A percentile compares a stretch with the other conserved stretches of the same genome.
phyloP scores from a whole-genome alignment of 2,113 vertebrate genomes.

The Lasiurus cinereus region DNA sequence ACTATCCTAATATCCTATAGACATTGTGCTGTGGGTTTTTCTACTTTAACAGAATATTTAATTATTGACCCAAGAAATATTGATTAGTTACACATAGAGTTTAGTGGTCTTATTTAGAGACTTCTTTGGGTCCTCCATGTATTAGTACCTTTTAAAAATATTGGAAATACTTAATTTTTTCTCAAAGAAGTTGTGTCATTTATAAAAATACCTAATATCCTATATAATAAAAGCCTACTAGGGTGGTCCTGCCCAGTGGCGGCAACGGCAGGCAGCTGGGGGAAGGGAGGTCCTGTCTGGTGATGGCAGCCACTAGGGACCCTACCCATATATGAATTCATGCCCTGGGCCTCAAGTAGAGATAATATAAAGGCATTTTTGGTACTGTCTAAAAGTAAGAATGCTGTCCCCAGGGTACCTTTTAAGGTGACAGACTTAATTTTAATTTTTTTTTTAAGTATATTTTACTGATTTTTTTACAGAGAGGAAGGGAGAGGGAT shows the following conservation, averaged over 20 bases:
- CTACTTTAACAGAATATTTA: not conserved
- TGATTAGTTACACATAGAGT: not conserved
- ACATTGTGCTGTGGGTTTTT: not conserved
- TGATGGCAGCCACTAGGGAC: no score
- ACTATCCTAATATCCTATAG: not conserved
- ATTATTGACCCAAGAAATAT: slow-evolving; percentile 3
- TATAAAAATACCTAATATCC: slow-evolving; percentile 9
- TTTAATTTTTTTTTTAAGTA: not conserved
- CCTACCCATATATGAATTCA: no score
- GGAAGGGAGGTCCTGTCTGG: no score
- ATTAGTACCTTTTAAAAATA: not conserved
- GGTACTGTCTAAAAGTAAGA: not conserved
- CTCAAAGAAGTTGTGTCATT: not conserved
- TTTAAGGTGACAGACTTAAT: not conserved
- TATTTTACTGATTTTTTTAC: no score
- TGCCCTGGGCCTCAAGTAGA: not conserved
- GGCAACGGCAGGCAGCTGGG: no score
- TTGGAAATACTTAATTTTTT: not conserved
- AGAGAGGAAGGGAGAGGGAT: no score
- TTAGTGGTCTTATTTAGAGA: slow-evolving; percentile 27
- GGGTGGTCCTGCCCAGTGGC: no score
- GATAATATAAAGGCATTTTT: not conserved
- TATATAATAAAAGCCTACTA: no score
- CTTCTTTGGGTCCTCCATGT: not conserved
- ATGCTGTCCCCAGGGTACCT: not conserved